Percentiles rank a stretch among this genome's conserved stretches.
Conservation (phyloP, 2,888 invertebrate genomes). For the Fabriciana adippe region DNA sequence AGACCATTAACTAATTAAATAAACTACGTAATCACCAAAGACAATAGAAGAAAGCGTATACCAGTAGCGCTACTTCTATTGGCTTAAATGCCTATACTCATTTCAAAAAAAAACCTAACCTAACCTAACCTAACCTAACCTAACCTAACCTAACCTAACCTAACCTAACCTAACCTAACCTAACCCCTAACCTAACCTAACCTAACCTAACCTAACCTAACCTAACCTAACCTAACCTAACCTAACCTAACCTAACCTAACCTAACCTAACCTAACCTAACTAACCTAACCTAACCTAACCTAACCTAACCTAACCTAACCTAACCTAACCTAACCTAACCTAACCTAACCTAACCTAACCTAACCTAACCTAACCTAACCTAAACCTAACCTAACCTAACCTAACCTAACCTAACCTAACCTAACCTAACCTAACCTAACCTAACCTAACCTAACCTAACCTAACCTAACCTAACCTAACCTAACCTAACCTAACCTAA, state of each 20-base stretch:
- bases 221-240: too few relatives aligned
- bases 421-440: slow-evolving; percentile 42
- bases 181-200: slow-evolving; percentile 40
- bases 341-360: slow-evolving; percentile 38
- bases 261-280: too few relatives aligned
- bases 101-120: slow-evolving; percentile 40
- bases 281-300: too few relatives aligned
- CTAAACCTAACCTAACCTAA: slow-evolving; percentile 38
- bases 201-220: too few relatives aligned
- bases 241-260: too few relatives aligned
- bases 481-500: slow-evolving; percentile 39
- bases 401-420: slow-evolving; percentile 40
- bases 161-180: slow-evolving; percentile 42
- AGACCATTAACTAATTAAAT: too few relatives aligned
- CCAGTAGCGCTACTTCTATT: too few relatives aligned
- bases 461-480: slow-evolving; percentile 41
- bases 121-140: slow-evolving; percentile 42
- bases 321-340: too few relatives aligned
- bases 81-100: too few relatives aligned
- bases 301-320: too few relatives aligned
- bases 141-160: slow-evolving; percentile 42
- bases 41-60: too few relatives aligned
- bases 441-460: slow-evolving; percentile 42
- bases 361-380: slow-evolving; percentile 40
- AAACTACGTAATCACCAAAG: too few relatives aligned